Base-by-base conservation (phyloP, 2,888 invertebrate species). In the Epinotia ramella region DNA sequence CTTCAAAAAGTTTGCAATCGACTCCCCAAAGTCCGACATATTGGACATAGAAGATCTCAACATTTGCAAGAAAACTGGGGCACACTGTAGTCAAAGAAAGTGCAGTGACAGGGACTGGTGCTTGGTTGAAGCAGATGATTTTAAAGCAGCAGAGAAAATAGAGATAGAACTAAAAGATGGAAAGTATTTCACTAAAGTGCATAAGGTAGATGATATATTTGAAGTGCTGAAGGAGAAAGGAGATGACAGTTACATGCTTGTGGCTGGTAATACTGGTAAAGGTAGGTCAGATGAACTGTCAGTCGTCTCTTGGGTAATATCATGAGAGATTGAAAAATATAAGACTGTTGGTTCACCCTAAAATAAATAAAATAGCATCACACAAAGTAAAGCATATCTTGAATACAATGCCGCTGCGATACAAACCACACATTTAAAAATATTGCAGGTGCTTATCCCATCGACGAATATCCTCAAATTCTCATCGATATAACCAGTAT, bases 211-310 rank as follows among this genome's bases (percentile, higher is more conserved):
- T 24, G 93, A 95, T 73, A 90, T 96, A 57, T 95, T 96, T 83
- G 83, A 89, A 56, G 84, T 96, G 13, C 80, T 91, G 6, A 76
- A 85, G 33, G 75, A 88, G 91, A 84, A 88, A 83, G 83, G 90
- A 79, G 74, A 87, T 87, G 83, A 87, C 18, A 91, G 90, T 49
- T 96, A 96, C 78, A 95, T 96, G 88, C 84, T 97, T 12, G 95
- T 97, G 1, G 96, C 96, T 59, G 97, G 97, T 28, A 97, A 97
- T 83, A 97, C 97, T 4, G 96, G 96, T 18, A 95, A 95, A 89
- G 97, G 97, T 93, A 81, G 2, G 24, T 60, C 16, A 7, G 6
- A 16, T 49, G 49, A 49, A 49, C 16, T 6, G 4, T 49, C 16
- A 49, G n/a, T 53, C 0, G n/a, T 53, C 0, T 53, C n/a, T n/a